Evolutionary conservation across 2,113 vertebrate genomes (phyloP).

Genomic region (Cichladusa arquata): DNA sequence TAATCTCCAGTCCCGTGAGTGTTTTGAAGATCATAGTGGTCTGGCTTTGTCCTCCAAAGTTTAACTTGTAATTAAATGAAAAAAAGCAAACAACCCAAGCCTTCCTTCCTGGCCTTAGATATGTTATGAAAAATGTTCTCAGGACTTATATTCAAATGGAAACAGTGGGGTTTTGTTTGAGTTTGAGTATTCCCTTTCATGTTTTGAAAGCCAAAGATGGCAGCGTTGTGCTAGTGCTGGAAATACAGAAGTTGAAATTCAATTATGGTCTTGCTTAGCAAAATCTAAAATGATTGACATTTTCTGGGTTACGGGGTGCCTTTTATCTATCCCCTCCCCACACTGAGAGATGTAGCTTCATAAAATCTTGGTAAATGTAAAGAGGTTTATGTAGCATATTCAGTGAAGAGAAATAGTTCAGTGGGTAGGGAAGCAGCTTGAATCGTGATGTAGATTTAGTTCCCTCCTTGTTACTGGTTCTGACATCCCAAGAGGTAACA

Average conservation of each 20-base stretch:
- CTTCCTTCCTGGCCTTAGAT: background rate
- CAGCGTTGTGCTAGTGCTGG: background rate
- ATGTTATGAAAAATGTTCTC: background rate
- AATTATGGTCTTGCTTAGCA: background rate
- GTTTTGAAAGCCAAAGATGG: conserved; percentile 12
- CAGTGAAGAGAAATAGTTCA: background rate
- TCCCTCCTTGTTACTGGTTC: background rate
- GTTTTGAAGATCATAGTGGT: background rate
- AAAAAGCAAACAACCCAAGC: background rate
- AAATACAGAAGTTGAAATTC: background rate
- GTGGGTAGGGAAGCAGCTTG: background rate
- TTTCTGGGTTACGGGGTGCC: background rate
- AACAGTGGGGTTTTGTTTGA: conserved; percentile 8
- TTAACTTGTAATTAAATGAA: conserved; percentile 17
- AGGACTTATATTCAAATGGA: background rate
- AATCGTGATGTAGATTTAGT: background rate
- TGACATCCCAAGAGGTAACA: conserved; percentile 49
- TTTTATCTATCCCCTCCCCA: background rate
- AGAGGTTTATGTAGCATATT: background rate
- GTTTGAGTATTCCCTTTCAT: conserved; percentile 7
- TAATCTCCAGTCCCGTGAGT: background rate
- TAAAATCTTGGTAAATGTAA: background rate
- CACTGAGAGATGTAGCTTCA: background rate
- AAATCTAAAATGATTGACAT: background rate
- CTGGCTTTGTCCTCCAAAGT: background rate